Evolutionary conservation across 2,888 invertebrate genomes (phyloP), one percentile per base, ranked within the genome.

Genomic region (Watsonalla cultraria): DNA sequence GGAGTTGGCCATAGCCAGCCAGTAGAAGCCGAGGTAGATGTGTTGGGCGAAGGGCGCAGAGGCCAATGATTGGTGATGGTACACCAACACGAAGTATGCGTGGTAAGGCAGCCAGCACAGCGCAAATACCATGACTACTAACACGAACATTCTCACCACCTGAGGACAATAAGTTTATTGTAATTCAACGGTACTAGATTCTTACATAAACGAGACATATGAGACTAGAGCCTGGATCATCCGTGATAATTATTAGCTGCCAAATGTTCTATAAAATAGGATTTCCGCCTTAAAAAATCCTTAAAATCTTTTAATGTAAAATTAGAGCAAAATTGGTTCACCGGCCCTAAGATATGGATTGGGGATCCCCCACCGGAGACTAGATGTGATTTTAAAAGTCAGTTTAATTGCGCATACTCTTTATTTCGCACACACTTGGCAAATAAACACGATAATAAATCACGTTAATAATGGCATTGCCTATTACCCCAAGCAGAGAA

Each of bases 1-100:
- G 0, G 96, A 95, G 78, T 97, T 97, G 14, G 96, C 95, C 97
- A 97, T 97, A 8, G 97, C 97, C 53, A 97, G 92, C 95, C 96
- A 96, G 76, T 96, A 96, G 85, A 97, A 96, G 45, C 93, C 93
- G 51, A 97, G 87, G 77, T 96, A 97, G 61, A 97, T 92, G 73
- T 97, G 96, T 74, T 96, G 96, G 0, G 95, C 94, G 76, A 95
- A 94, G 15, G 93, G 92, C 4, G 92, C 92, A 7, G 93, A 92
- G 54, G 96, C 93, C 65, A 94, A 91, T 51, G 94, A 93, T 62
- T 85, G 90, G 57, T 88, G 86, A 61, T 90, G 90, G 69, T 90
- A 92, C 0, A 94, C 92, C 76, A 96, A 93, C 61, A 97, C 94
- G 84, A 97, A 97, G 87, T 96, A 97, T 34, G 93, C 91, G 72